Evolutionary conservation across 2,797 vertebrate genomes (phyloP), one percentile per base, ranked within the genome.

Genomic region (Typhlichthys subterraneus): DNA sequence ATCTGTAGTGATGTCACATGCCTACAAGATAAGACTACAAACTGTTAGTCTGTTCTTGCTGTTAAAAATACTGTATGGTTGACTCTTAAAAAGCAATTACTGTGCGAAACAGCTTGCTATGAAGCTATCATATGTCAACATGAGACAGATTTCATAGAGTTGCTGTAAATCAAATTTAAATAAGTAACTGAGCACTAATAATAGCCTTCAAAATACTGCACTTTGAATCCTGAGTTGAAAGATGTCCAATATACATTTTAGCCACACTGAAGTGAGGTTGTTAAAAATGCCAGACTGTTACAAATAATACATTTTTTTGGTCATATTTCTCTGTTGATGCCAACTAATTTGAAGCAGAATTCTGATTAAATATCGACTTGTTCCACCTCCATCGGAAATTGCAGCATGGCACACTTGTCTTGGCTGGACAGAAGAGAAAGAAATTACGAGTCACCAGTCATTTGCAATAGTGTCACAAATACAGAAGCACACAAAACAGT

Each of bases 1-100:
- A 82, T 84, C 53, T 75, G 56, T 53, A 70, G 72, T 80, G 71
- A 70, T 70, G 74, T 82, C 70, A 73, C 53, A 64, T 83, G 73
- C 73, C 79, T 72, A 50, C 62, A 76, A 78, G 77, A 83, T 58
- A 75, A 23, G 53, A 65, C 51, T 70, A 59, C 63, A 75, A 2
- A 5, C 38, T 70, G 64, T 70, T 78, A 69, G 77, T 62, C 83
- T 50, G 11, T 59, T 59, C 13, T 54, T 72, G 13, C 46, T 47
- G 72, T 46, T 8, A 29, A 29, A 29, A 29, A 29, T 38, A 38
- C 47, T 60, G 7, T 45, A 56, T 47, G 47, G 63, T 68, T 15
- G 56, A 70, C 62, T 58, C 42, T 53, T 48, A 65, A 46, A 67
- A 69, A 75, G 42, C 29, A 51, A 50, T 67, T 66, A 68, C 58